Percentiles rank a stretch among this genome's conserved stretches.
These are phyloP conservation scores for Meloidogyne exigua DNA, from an alignment of 1,140 invertebrate species.

Conservation along the genomic window DNA sequence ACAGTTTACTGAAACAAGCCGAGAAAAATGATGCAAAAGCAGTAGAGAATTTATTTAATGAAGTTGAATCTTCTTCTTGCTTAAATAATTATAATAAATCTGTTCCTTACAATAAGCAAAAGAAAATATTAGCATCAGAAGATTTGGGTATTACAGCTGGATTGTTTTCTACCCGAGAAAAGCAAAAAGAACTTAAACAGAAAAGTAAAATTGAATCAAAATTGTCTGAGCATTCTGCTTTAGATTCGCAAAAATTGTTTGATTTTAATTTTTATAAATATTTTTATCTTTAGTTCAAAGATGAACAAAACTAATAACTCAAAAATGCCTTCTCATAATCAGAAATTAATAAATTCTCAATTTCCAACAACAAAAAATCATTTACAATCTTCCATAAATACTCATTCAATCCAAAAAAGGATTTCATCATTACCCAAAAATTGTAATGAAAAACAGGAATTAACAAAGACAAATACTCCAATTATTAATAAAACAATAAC, in stretches of 20 bases:
- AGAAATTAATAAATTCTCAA: slow-evolving; percentile 5
- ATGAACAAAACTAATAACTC: not conserved
- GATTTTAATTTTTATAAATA: not conserved
- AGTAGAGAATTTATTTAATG: slow-evolving; percentile 12
- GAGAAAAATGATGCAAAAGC: slow-evolving; percentile 10
- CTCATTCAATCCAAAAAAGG: not conserved
- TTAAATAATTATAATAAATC: not conserved
- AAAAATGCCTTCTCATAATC: not conserved
- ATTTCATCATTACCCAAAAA: not conserved
- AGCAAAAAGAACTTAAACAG: not conserved
- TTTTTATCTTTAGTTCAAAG: not conserved
- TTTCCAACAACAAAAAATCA: not conserved
- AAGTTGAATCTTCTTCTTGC: not conserved
- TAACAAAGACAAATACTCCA: not conserved
- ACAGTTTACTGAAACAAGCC: slow-evolving; percentile 10
- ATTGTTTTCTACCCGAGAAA: slow-evolving; percentile 7
- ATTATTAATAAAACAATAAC: slow-evolving; percentile 15
- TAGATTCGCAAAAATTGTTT: not conserved
- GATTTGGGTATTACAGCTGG: slow-evolving; percentile 21
- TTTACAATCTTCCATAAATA: not conserved
- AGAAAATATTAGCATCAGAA: not conserved
- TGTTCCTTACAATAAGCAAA: not conserved
- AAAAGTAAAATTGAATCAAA: not conserved
- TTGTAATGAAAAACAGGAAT: not conserved
- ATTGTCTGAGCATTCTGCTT: not conserved